Evolutionary conservation across 2,797 vertebrate species (phyloP), one percentile per base, ranked within the genome.

Genomic region (Rousettus madagascariensis): DNA sequence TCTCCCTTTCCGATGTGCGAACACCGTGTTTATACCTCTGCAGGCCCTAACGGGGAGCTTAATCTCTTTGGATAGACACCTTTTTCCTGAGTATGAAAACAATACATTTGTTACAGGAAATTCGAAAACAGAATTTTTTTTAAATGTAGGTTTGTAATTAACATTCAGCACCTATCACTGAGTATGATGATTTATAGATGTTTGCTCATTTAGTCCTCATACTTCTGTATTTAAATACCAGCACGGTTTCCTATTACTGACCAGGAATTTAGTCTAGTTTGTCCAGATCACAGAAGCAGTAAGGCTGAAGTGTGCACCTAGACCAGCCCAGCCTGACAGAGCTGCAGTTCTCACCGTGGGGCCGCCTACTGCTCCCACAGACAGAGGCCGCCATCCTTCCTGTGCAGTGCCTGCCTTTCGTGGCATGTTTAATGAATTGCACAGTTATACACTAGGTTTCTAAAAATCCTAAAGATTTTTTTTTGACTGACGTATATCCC

Each of bases 61-160:
- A 3, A 17, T 72, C 15, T 68, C 77, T 74, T 41, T 38, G 24
- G 28, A 53, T 69, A 87, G 65, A 55, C 46, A 0, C 28, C 28
- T 46, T 57, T 36, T 95, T 72, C 16, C 59, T 85, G n/a, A 87
- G 49, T 55, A 30, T 66, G 41, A 72, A 90, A 84, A 38, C 43
- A 20, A 36, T 16, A 28, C 3, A 1, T 36, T 65, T 72, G 20
- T 69, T 86, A 24, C 53, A 46, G 86, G 92, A 91, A 63, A 85
- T 78, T 86, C 59, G 77, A 79, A 83, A 80, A 80, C 15, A 46
- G 0, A 74, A 38, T 38, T 41, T 63, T 72, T 41, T 26, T 66
- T 22, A 79, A 86, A 33, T n/a, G 17, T 59, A 36, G 65, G 28
- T 28, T 43, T 72, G 8, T 85, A 79, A 36, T 71, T 55, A n/a